phyloP scores from a whole-genome alignment of 2,113 vertebrate genomes.

The Heterotilapia buettikoferi region DNA sequence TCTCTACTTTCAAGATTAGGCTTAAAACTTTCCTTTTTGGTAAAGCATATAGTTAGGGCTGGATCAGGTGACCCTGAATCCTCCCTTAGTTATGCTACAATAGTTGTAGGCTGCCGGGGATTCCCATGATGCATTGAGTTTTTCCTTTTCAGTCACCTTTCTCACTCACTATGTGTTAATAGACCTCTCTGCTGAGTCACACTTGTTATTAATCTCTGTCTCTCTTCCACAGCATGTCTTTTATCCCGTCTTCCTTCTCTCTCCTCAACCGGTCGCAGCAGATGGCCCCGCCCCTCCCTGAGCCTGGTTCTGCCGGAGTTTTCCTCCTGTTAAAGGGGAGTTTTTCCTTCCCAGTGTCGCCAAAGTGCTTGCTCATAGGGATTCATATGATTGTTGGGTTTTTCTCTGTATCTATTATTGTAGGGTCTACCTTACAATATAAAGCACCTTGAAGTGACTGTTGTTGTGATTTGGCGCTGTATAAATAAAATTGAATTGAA shows the following conservation, averaged over 20 bases:
- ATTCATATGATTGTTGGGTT: not conserved
- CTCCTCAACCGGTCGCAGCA: accelerated
- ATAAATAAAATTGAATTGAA: not conserved
- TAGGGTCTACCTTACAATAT: not conserved
- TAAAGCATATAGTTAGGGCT: no score
- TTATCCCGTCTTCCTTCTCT: no score
- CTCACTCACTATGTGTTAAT: accelerated
- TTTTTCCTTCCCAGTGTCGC: not conserved
- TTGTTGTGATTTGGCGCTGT: not conserved
- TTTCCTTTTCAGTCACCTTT: no score
- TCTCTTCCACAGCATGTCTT: not conserved
- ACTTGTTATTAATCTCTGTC: not conserved
- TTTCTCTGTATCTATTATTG: not conserved
- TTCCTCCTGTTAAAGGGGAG: not conserved
- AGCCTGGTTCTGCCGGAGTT: accelerated
- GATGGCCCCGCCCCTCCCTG: not conserved
- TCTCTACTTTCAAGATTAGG: no score
- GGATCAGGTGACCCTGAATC: no score
- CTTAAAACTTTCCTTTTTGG: no score
- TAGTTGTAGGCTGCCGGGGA: no score
- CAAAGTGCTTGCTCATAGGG: not conserved
- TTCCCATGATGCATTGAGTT: no score
- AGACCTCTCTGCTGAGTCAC: not conserved
- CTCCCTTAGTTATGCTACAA: no score
- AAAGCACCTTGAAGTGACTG: accelerated